Evolutionary conservation across 2,888 invertebrate species (phyloP).

Genomic region (Parapristionchus giblindavisi): DNA sequence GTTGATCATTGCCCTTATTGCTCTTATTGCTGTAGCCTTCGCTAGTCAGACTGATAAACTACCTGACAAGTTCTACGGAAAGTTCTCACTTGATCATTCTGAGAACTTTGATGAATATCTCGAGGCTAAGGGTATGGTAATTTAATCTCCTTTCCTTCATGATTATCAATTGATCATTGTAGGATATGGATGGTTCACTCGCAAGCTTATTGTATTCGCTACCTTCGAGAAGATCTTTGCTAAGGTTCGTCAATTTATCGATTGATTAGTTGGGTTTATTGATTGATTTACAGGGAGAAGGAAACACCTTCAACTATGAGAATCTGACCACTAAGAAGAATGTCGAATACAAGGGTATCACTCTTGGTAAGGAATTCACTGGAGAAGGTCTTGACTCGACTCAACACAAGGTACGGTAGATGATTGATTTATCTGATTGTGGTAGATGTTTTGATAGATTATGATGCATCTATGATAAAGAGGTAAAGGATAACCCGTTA

Average conservation of each 20-base stretch:
- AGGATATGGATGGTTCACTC: conserved; percentile 62
- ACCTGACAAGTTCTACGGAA: conserved; percentile 60
- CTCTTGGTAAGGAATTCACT: conserved; percentile 39
- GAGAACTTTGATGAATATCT: conserved; percentile 64
- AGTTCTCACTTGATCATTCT: conserved; percentile 56
- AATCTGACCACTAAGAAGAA: conserved; percentile 42
- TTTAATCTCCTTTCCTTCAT: neutral
- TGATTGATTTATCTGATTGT: neutral
- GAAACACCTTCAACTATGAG: conserved; percentile 38
- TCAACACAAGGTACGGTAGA: conserved; percentile 28
- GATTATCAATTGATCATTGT: conserved; percentile 3
- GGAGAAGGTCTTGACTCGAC: conserved; percentile 42
- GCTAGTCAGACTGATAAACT: conserved; percentile 43
- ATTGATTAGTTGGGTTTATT: neutral
- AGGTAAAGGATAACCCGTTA: neutral
- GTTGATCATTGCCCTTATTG: conserved; percentile 31
- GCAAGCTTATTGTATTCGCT: conserved; percentile 58
- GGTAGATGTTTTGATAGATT: neutral
- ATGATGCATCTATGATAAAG: neutral
- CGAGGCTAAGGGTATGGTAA: conserved; percentile 53
- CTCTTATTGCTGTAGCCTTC: conserved; percentile 41
- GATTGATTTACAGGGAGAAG: conserved; percentile 3
- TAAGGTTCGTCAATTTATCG: conserved; percentile 39
- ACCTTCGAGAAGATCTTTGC: conserved; percentile 61
- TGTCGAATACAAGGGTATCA: conserved; percentile 38